Evolutionary conservation across 1,140 invertebrate genomes (phyloP), one percentile per base, ranked within the genome.

Genomic region (Drosophila sp.): DNA sequence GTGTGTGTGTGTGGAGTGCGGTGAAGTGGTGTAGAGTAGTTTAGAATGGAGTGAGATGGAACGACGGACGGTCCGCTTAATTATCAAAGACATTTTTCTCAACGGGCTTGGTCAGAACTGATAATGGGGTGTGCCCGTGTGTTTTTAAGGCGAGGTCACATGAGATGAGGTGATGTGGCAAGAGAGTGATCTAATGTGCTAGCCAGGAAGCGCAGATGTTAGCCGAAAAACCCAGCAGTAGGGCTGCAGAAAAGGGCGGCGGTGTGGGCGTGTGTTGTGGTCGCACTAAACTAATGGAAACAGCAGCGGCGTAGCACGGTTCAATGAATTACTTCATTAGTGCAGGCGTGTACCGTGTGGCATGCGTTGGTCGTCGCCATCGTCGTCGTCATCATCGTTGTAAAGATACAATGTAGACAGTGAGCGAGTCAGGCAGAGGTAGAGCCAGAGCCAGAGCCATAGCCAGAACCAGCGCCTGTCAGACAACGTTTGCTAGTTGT

Each of bases 291-390:
- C 77, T 89, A 89, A 89, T 87, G 84, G 80, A 76, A 77, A 58
- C 70, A 69, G 58, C 70, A 76, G 66, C 67, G 80, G 66, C 67
- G 80, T 90, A 72, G 80, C 85, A 90, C 86, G 87, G 87, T 90
- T 90, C 87, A 90, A 90, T 90, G 87, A 90, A 90, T 90, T 90
- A 86, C 87, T 90, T 90, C 87, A 90, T 90, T 90, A 90, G 86
- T 84, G 78, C 82, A 86, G 82, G 83, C 83, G 82, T 86, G 76
- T 79, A 68, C 72, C 68, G 69, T 80, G 84, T 71, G 84, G 79
- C 83, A 89, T 87, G 84, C 77, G 74, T 77, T 77, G 61, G 30
- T 54, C 69, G 66, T 68, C 85, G 76, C 80, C 79, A 76, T 71
- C 76, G 41, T 44, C 41, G 44, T 25, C 44, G 44, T 47, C 44